phyloP scores from a whole-genome alignment of 2,113 vertebrate genomes.

The Gadus macrocephalus region DNA sequence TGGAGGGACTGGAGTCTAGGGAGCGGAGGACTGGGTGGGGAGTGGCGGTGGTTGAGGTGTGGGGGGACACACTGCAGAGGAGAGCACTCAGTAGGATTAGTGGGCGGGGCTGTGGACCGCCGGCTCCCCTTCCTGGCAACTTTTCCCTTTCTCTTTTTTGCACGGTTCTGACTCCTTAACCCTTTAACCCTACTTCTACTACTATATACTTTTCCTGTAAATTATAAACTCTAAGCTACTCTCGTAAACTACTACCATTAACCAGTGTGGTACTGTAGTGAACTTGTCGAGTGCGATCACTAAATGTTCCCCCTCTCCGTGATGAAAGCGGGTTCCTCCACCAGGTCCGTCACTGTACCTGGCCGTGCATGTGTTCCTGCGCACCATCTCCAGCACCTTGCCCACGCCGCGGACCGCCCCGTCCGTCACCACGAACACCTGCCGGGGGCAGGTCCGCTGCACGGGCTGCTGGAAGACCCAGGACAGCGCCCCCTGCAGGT shows the following conservation, averaged over 20 bases:
- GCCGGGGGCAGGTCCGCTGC: conserved; percentile 84
- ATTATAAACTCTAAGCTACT: too few species aligned
- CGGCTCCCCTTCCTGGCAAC: conserved; percentile 4
- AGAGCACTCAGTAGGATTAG: conserved; percentile 71
- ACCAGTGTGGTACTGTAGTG: too few species aligned
- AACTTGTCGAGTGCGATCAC: too few species aligned
- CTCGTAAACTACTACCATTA: too few species aligned
- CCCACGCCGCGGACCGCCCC: conserved; percentile 60
- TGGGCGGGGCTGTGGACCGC: conserved; percentile 46
- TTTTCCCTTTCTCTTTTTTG: background rate
- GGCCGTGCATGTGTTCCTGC: conserved; percentile 78
- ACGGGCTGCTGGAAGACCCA: conserved; percentile 85
- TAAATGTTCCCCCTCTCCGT: too few species aligned
- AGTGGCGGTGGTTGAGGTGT: conserved; percentile 9
- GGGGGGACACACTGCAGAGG: conserved; percentile 54
- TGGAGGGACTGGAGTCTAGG: conserved; percentile 50
- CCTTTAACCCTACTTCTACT: too few species aligned
- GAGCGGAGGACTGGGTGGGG: conserved; percentile 16
- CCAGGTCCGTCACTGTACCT: conserved; percentile 69
- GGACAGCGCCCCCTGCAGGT: conserved; percentile 79
- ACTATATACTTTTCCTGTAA: too few species aligned
- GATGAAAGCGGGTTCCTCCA: too few species aligned
- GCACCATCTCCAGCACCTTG: conserved; percentile 83
- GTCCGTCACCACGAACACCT: conserved; percentile 84
- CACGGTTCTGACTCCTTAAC: background rate